A percentile compares a stretch with the other conserved stretches of the same genome.
Evolutionary conservation across 2,797 vertebrate species (phyloP).

Genomic region (Echeneis naucrates): DNA sequence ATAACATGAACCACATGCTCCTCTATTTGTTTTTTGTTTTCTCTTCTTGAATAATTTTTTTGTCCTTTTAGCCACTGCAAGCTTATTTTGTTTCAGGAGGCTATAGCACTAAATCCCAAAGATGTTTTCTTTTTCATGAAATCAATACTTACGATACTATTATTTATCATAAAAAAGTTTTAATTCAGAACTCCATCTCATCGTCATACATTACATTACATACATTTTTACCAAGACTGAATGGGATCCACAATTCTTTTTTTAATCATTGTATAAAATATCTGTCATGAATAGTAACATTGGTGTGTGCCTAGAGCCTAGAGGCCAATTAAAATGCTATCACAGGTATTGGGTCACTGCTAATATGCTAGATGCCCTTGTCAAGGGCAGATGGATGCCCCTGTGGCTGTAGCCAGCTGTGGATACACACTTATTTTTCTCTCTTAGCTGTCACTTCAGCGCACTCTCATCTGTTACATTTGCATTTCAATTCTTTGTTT

Average conservation of each 20-base stretch:
- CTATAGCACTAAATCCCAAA: neutral
- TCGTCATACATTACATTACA: no score
- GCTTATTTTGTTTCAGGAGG: neutral
- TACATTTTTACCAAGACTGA: neutral
- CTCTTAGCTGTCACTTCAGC: conserved; percentile 7
- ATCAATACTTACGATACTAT: neutral
- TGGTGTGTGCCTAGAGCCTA: neutral
- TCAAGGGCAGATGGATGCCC: conserved; percentile 53
- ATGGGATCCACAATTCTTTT: neutral
- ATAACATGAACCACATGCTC: no score
- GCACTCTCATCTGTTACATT: conserved; percentile 7
- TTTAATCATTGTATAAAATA: neutral
- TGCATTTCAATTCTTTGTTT: conserved; percentile 14
- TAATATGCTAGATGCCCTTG: conserved; percentile 57
- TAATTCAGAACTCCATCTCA: neutral
- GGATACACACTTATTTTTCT: conserved; percentile 21
- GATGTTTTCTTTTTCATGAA: neutral
- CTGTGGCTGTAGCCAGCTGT: conserved; percentile 57
- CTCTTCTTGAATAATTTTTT: neutral
- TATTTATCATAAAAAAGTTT: neutral
- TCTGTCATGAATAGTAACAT: conserved; percentile 5
- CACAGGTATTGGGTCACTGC: conserved; percentile 53
- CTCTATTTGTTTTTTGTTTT: neutral
- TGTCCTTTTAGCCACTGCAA: neutral
- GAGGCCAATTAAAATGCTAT: conserved; percentile 26